Percentiles rank a stretch among this genome's conserved stretches.
These are phyloP conservation scores for Polypterus bichir DNA, from an alignment of 2,113 vertebrate species.

Conservation along the genomic window DNA sequence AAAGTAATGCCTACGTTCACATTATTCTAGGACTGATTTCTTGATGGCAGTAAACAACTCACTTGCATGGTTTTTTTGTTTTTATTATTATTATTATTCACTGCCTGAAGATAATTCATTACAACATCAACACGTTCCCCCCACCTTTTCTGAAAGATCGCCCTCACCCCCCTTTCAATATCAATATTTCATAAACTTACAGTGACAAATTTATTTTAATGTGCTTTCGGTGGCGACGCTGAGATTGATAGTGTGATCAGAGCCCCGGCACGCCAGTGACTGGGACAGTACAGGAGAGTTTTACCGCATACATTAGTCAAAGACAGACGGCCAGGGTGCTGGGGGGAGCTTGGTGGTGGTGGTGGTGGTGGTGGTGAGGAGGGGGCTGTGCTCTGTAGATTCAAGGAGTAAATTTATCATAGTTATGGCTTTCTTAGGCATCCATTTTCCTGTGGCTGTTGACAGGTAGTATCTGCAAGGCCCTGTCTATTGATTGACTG, in stretches of 20 bases:
- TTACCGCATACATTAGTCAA: conserved; percentile 94
- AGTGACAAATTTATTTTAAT: conserved; percentile 94
- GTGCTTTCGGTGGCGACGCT: conserved; percentile 64
- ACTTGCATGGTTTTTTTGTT: conserved; percentile 8
- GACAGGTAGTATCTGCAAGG: conserved; percentile 72
- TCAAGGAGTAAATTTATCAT: conserved; percentile 81
- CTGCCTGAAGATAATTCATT: conserved; percentile 59
- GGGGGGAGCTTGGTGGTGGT: conserved; percentile 3
- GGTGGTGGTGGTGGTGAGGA: conserved; percentile 17
- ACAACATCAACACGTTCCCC: conserved; percentile 39
- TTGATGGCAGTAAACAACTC: conserved; percentile 17
- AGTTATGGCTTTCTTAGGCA: conserved; percentile 88
- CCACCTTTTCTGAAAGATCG: conserved; percentile 51
- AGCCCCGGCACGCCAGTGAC: conserved; percentile 78
- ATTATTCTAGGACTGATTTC: background rate
- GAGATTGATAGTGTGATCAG: conserved; percentile 87
- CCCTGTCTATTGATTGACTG: conserved; percentile 65
- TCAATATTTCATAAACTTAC: conserved; percentile 79
- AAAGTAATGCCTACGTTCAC: too few species aligned
- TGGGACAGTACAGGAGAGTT: conserved; percentile 79
- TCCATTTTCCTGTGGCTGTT: conserved; percentile 81
- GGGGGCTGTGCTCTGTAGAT: conserved; percentile 30
- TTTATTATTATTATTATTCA: conserved; percentile 20
- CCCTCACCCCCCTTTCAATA: conserved; percentile 54
- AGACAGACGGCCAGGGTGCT: conserved; percentile 41